These are phyloP conservation scores for Sterrhoptilus dennistouni DNA, from an alignment of 2,113 vertebrate species.

Conservation along the genomic window DNA sequence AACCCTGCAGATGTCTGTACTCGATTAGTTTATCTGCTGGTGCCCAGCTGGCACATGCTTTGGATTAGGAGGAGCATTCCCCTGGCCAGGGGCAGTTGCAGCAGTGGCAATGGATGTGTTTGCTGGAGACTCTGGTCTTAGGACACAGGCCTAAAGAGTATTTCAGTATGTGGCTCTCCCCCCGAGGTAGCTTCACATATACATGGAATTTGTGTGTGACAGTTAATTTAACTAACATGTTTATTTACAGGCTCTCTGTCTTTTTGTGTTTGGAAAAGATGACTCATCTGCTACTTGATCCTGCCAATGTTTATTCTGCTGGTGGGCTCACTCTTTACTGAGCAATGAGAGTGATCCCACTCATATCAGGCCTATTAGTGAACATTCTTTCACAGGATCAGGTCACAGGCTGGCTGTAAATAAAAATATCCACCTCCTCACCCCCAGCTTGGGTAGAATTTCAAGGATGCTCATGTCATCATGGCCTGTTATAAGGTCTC, in stretches of 20 bases:
- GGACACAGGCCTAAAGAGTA: not conserved
- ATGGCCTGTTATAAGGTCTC: not conserved
- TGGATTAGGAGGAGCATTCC: not conserved
- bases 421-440: not conserved
- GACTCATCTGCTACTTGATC: conserved; percentile 33
- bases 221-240: conserved; percentile 20
- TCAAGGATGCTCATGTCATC: not conserved
- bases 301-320: conserved; percentile 37
- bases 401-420: conserved; percentile 8
- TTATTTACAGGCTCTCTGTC: not conserved
- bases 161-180: not conserved
- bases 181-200: not conserved
- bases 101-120: not conserved
- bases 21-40: not conserved
- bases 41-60: not conserved
- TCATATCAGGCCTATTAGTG: not conserved
- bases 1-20: not conserved
- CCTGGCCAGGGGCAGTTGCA: not conserved
- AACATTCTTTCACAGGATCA: not conserved
- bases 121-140: not conserved
- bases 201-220: not conserved
- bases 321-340: not conserved
- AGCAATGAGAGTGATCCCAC: conserved; percentile 17
- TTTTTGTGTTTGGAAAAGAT: conserved; percentile 45
- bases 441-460: not conserved